Base-by-base conservation (phyloP, 2,888 invertebrate genomes). In the Criorhina ranunculi region DNA sequence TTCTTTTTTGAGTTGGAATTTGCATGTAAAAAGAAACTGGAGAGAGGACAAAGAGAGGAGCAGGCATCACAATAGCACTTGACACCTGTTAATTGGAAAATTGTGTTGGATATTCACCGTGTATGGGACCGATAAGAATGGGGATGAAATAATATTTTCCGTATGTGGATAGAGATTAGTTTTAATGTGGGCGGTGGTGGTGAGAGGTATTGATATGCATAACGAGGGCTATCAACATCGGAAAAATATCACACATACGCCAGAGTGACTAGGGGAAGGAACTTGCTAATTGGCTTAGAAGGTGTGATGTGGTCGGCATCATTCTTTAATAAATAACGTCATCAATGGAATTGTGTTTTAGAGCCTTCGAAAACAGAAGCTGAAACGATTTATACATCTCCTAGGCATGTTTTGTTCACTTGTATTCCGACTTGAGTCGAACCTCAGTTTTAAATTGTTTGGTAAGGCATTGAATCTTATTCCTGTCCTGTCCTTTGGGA, bases 41-140 rank as follows among this genome's bases (percentile, higher is more conserved):
- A 51, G 51, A 55, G 42, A 11, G 33, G 29, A 53, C 19, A 5
- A 19, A 35, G 5, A 64, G 40, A 37, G 15, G 15, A 24, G 24
- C 24, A 4, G 24, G 24, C 2, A 29, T n/a, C n/a, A 8, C 8
- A 19, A 53, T 40, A 69, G 64, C 69, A 66, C 64, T 85, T 80
- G 79, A 85, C 85, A 85, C 85, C 76, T 85, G 79, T 80, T 85
- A 85, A 85, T 85, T 76, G 75, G 37, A 80, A 64, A 85, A 76
- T 59, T 51, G 75, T 80, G 85, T 77, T 79, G 51, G 62, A 69
- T 66, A 66, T 37, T 59, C 33, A 17, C 82, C 53, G 51, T 62
- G 51, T 60, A 49, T 37, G 72, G 72, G 57, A 55, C 9, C 57
- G 37, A 76, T 76, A 70, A 59, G 76, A 59, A 62, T 40, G 46